Conservation (phyloP, 1,140 invertebrate genomes). For the Physella acuta region DNA sequence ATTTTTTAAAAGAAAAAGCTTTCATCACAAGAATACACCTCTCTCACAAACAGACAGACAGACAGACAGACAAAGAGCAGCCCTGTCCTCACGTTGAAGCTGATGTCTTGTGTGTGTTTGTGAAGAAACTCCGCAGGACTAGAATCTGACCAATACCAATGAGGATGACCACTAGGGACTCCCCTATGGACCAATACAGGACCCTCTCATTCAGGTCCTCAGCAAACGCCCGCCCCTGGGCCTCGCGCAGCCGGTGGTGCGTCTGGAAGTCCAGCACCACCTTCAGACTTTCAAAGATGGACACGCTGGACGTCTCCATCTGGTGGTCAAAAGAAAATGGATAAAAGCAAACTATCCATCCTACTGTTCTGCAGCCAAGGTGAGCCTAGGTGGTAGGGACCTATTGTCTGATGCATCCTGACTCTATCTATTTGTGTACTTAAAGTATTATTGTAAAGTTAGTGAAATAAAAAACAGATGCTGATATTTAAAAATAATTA, state of each 20-base stretch:
- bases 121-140: conserved; percentile 65
- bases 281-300: conserved; percentile 86
- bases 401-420: no score
- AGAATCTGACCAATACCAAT: conserved; percentile 88
- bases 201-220: conserved; percentile 95
- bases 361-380: no score
- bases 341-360: no score
- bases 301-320: conserved; percentile 89
- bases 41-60: no score
- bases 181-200: conserved; percentile 86
- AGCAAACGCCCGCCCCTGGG: conserved; percentile 86
- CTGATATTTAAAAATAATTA: no score
- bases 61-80: no score
- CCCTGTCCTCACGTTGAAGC: conserved; percentile 27
- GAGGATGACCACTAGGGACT: conserved; percentile 81
- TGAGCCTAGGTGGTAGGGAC: no score
- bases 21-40: not conserved
- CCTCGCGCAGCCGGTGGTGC: conserved; percentile 91
- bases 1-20: not conserved
- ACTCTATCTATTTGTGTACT: no score
- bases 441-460: no score
- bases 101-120: conserved; percentile 34
- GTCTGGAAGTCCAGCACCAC: conserved; percentile 93
- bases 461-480: no score
- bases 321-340: no score